Evolutionary conservation across 2,797 vertebrate species (phyloP).

Genomic region (Aotus griseimembra): DNA sequence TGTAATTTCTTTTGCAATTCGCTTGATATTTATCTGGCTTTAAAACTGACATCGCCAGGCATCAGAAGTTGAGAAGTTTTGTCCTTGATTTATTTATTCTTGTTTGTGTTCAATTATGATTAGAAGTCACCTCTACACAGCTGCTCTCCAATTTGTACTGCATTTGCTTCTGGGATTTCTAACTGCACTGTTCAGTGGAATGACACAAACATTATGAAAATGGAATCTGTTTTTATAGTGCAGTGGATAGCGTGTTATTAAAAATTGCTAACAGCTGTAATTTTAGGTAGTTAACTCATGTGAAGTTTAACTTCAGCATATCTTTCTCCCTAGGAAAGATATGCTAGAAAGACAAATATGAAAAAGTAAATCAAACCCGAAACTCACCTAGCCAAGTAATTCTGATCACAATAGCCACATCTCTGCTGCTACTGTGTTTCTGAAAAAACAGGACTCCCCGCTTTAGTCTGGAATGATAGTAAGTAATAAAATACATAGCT

Average conservation of each 20-base stretch:
- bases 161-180: conserved; percentile 41
- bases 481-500: neutral
- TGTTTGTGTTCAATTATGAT: neutral
- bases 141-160: neutral
- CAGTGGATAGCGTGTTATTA: conserved; percentile 59
- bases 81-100: conserved; percentile 19
- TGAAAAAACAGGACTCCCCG: neutral
- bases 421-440: neutral
- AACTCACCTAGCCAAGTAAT: conserved; percentile 3
- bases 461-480: conserved; percentile 11
- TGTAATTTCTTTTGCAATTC: conserved; percentile 43
- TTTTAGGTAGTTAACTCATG: conserved; percentile 33
- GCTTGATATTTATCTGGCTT: conserved; percentile 34
- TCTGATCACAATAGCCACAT: neutral
- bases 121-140: neutral
- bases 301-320: conserved; percentile 20
- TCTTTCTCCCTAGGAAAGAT: neutral
- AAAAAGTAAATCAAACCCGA: conserved; percentile 27
- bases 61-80: conserved; percentile 1
- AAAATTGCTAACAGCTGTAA: conserved; percentile 49
- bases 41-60: neutral
- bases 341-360: conserved; percentile 9
- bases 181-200: neutral
- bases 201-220: conserved; percentile 5
- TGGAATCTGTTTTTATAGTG: neutral